Percentiles rank a stretch among this genome's conserved stretches.
These are phyloP conservation scores for Candidula unifasciata DNA, from an alignment of 2,888 invertebrate species.

Conservation along the genomic window DNA sequence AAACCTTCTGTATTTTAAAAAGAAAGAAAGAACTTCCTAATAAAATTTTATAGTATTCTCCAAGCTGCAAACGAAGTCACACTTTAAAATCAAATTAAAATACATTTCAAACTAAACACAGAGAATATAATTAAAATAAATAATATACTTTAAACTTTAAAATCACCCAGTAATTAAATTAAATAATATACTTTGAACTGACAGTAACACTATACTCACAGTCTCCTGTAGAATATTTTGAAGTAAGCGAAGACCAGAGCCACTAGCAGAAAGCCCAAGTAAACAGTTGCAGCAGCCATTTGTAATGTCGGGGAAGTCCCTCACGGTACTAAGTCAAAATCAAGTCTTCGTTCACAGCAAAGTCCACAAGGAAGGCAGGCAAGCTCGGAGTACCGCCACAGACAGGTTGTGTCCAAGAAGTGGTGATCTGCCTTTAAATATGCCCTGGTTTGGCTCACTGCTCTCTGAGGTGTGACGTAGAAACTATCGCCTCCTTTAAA, in stretches of 20 bases:
- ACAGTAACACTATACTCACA: constrained; percentile 57
- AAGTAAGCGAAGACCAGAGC: constrained; percentile 61
- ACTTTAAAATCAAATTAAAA: constrained; percentile 34
- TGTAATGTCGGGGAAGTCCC: not conserved
- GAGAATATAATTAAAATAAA: not conserved
- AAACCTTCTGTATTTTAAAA: not conserved
- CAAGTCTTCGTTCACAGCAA: not conserved
- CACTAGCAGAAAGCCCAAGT: constrained; percentile 58
- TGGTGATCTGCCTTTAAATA: not conserved
- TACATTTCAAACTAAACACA: not conserved
- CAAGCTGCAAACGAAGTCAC: not conserved
- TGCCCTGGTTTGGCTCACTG: not conserved
- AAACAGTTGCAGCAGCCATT: constrained; percentile 67
- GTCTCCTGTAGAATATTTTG: constrained; percentile 64
- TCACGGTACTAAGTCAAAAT: too few relatives aligned
- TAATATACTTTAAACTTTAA: not conserved
- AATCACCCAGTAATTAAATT: not conserved
- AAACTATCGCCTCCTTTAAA: not conserved
- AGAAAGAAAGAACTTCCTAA: too few relatives aligned
- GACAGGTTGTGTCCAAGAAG: not conserved
- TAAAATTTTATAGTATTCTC: too few relatives aligned
- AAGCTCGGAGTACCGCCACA: not conserved
- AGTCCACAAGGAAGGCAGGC: not conserved
- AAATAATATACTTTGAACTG: not conserved
- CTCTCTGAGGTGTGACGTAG: not conserved